Percentiles rank a stretch among this genome's conserved stretches.
Conservation (phyloP, 2,888 invertebrate genomes). For the Catocala nupta region DNA sequence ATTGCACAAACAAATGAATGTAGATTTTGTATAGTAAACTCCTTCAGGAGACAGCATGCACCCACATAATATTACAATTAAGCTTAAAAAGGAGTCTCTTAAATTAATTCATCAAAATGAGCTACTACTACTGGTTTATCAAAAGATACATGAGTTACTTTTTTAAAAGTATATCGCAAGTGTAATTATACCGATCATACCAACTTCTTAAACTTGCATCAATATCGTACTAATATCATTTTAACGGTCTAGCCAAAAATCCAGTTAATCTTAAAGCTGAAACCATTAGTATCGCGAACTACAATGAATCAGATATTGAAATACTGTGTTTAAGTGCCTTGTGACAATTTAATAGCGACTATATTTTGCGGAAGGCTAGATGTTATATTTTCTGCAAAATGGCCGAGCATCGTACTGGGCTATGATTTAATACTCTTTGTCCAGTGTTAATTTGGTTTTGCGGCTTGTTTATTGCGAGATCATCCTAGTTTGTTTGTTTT, state of each 20-base stretch:
- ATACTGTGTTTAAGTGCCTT: slow-evolving; percentile 50
- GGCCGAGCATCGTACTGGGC: slow-evolving; percentile 58
- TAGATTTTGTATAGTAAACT: no score
- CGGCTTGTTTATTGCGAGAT: slow-evolving; percentile 51
- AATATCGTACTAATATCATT: background rate
- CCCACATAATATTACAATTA: no score
- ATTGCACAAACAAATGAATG: no score
- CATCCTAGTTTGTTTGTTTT: slow-evolving; percentile 34
- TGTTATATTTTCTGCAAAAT: slow-evolving; percentile 70
- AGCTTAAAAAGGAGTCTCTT: no score
- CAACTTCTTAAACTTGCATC: background rate
- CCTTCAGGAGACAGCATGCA: no score
- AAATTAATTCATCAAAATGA: no score
- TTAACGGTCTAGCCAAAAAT: slow-evolving; percentile 5
- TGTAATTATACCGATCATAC: no score
- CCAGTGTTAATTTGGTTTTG: slow-evolving; percentile 58
- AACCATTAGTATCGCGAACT: slow-evolving; percentile 42
- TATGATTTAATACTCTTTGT: slow-evolving; percentile 69
- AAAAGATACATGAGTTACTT: no score
- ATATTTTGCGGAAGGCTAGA: slow-evolving; percentile 69
- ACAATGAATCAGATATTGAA: slow-evolving; percentile 58
- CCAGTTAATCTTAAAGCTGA: slow-evolving; percentile 18
- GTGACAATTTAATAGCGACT: slow-evolving; percentile 68
- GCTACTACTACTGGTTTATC: no score
- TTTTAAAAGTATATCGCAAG: no score